Evolutionary conservation across 2,113 vertebrate genomes (phyloP).

Genomic region (Crotalus helleri): DNA sequence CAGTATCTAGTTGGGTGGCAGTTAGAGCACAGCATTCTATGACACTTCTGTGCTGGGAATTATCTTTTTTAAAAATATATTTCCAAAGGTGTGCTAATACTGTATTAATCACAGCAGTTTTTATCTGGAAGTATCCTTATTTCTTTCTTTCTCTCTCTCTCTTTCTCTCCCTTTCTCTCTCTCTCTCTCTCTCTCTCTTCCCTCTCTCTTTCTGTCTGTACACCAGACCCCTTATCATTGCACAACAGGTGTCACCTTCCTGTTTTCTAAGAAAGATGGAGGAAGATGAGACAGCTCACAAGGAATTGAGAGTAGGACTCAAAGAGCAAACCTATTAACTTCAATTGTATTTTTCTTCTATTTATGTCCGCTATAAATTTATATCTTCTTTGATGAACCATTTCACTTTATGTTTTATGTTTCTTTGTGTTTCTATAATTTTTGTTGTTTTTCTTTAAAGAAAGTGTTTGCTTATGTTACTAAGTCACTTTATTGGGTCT

Average conservation of each 20-base stretch:
- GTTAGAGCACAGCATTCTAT: too few species aligned
- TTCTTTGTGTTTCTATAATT: neutral
- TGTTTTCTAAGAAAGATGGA: neutral
- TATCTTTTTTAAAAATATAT: neutral
- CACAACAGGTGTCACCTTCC: neutral
- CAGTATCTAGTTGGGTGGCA: neutral
- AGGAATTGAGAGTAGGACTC: neutral
- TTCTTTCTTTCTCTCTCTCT: neutral
- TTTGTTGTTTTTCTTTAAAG: neutral
- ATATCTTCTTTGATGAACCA: neutral
- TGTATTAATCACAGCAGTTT: neutral
- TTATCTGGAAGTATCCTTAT: constrained; percentile 5
- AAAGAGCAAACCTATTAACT: neutral
- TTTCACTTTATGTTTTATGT: neutral
- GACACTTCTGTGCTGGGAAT: neutral
- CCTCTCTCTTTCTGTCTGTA: neutral
- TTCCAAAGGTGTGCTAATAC: neutral
- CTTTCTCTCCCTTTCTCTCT: neutral
- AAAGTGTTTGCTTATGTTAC: neutral
- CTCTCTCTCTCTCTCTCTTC: neutral
- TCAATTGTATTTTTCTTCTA: neutral
- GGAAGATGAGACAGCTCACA: neutral
- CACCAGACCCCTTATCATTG: neutral
- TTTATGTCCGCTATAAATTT: neutral
- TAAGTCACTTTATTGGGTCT: neutral